Evolutionary conservation across 1,140 invertebrate species (phyloP).

Genomic region (Tenebrio molitor): DNA sequence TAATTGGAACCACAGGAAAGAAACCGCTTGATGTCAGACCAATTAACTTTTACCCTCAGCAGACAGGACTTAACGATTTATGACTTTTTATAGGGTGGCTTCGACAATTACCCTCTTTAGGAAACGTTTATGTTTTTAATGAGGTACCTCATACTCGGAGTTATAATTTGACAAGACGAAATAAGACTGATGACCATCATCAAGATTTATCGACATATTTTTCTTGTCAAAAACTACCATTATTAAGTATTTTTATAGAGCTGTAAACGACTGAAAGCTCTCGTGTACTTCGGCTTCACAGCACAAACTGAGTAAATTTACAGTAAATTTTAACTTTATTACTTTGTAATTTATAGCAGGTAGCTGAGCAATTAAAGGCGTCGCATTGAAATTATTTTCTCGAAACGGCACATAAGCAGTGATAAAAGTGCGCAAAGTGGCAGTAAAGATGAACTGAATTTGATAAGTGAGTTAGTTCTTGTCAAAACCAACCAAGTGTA

Average conservation of each 20-base stretch:
- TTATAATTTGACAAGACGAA: slow-evolving; percentile 26
- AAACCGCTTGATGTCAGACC: slow-evolving; percentile 38
- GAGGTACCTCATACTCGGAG: slow-evolving; percentile 4
- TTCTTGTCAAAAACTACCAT: slow-evolving; percentile 12
- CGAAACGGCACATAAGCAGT: neutral
- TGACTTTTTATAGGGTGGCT: slow-evolving; percentile 29
- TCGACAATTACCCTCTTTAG: slow-evolving; percentile 42
- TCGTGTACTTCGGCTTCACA: neutral
- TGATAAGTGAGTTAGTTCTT: too few relatives aligned
- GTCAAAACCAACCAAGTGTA: too few relatives aligned
- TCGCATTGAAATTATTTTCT: neutral
- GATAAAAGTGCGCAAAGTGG: too few relatives aligned
- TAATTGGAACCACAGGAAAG: slow-evolving; percentile 10
- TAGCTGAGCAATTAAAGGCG: neutral
- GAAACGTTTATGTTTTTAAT: slow-evolving; percentile 41
- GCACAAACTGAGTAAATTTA: slow-evolving; percentile 23
- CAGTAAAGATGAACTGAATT: too few relatives aligned
- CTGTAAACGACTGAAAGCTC: slow-evolving; percentile 3
- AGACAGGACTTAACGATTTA: slow-evolving; percentile 45
- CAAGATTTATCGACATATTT: slow-evolving; percentile 8
- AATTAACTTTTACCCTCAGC: slow-evolving; percentile 40
- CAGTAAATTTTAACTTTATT: slow-evolving; percentile 17
- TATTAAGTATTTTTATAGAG: slow-evolving; percentile 34
- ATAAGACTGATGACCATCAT: slow-evolving; percentile 11
- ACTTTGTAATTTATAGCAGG: slow-evolving; percentile 28